Base-by-base conservation (phyloP, 2,113 vertebrate genomes). In the Daubentonia madagascariensis region DNA sequence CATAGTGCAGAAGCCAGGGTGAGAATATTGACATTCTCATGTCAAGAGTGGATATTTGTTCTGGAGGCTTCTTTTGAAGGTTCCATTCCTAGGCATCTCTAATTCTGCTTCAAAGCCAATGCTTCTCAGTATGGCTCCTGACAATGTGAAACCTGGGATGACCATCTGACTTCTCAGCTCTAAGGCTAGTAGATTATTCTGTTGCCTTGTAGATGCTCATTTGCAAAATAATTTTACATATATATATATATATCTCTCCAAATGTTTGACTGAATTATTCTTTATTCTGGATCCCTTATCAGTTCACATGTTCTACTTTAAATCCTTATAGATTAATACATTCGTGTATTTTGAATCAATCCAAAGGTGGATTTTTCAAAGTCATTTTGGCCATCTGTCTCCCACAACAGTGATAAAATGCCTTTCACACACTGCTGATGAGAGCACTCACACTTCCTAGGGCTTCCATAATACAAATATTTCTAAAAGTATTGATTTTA, bases 321-420 rank as follows among this genome's bases (percentile, higher is more conserved):
- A 91, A 79, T 84, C 87, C 16, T 79, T 75, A 32, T 23, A 68
- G 28, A 59, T 67, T 32, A 90, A 65, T 14, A 54, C 2, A 94
- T 75, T 68, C 12, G 14, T 76, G 3, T 57, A 86, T 32, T 94
- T 94, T 96, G 20, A 75, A 22, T 73, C 30, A 80, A 59, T 48
- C 22, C 11, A 75, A 92, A 87, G 35, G 20, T 96, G 35, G 73
- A 61, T 35, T 80, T 96, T 97, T 94, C 30, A 80, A 73, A 93
- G 75, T 89, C 50, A 13, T 17, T 68, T 88, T 61, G 72, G 43
- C 28, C 48, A 48, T 48, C 30, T 80, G 78, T 73, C 30, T 94
- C 85, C 35, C 16, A n/a, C 11, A 54, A 61, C 17, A n/a, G 50
- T 85, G n/a, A 92, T 61, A 37, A 96, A 94, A 68, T 61, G 28